Evolutionary conservation across 2,113 vertebrate species (phyloP).

Genomic region (Climacteris rufus): DNA sequence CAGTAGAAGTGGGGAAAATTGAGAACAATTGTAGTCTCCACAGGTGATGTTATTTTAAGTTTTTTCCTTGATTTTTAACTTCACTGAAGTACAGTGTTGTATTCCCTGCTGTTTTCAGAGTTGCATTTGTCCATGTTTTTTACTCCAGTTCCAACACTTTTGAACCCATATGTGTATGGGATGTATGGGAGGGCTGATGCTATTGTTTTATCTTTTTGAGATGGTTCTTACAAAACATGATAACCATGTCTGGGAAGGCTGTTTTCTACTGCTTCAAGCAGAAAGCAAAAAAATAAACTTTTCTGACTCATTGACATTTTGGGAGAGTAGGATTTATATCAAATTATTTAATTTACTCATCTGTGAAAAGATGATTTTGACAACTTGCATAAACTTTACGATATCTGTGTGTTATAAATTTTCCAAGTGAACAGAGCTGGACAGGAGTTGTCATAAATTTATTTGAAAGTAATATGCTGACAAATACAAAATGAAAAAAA

Average conservation of each 20-base stretch:
- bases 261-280: neutral
- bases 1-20: neutral
- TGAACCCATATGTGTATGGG: fast-evolving
- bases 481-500: neutral
- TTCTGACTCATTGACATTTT: neutral
- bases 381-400: neutral
- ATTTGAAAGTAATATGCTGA: neutral
- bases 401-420: neutral
- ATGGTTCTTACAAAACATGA: neutral
- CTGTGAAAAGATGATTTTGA: neutral
- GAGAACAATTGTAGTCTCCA: neutral
- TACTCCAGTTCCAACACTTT: neutral
- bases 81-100: neutral
- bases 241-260: neutral
- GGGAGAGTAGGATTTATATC: neutral
- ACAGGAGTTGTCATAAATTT: neutral
- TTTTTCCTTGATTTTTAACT: neutral
- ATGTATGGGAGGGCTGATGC: neutral
- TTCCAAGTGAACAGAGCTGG: neutral
- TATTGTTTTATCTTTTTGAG: neutral
- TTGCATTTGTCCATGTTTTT: neutral
- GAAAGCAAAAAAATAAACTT: neutral
- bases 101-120: neutral
- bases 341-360: neutral
- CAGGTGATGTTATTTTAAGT: neutral